Percentiles rank a stretch among this genome's conserved stretches.
These are phyloP conservation scores for Myotis yumanensis DNA, from an alignment of 2,113 vertebrate genomes.

Conservation along the genomic window DNA sequence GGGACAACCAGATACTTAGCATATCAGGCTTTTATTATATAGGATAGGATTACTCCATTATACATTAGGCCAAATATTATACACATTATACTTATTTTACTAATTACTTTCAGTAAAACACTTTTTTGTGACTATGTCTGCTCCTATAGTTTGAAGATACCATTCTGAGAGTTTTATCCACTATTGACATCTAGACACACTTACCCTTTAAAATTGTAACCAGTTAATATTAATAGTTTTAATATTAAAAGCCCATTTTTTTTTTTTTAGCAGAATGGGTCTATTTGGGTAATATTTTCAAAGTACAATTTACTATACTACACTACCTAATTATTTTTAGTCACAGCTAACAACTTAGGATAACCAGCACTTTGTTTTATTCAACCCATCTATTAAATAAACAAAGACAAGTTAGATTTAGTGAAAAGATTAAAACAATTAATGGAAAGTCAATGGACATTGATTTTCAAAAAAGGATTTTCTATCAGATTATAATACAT, in stretches of 20 bases:
- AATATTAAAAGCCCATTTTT: background rate
- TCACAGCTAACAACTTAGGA: slow-evolving; percentile 20
- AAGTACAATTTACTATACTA: slow-evolving; percentile 3
- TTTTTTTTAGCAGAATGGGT: background rate
- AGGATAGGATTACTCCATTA: background rate
- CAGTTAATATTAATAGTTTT: background rate
- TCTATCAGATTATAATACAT: background rate
- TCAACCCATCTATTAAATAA: slow-evolving; percentile 27
- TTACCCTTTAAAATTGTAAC: background rate
- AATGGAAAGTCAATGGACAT: slow-evolving; percentile 31
- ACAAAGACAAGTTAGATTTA: background rate
- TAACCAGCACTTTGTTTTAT: slow-evolving; percentile 40
- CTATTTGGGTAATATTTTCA: slow-evolving; percentile 34
- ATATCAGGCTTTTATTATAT: no score
- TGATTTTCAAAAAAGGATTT: slow-evolving; percentile 38
- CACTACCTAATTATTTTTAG: slow-evolving; percentile 34
- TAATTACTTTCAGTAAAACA: slow-evolving; percentile 23
- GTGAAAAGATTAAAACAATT: background rate
- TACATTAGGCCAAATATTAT: slow-evolving; percentile 4
- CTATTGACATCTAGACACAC: background rate
- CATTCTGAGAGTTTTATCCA: background rate
- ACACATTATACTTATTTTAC: background rate
- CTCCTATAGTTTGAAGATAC: background rate
- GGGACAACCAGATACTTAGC: no score
- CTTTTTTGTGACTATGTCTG: background rate